Conservation (phyloP, 2,888 invertebrate species). For the Capitulum mitella region DNA sequence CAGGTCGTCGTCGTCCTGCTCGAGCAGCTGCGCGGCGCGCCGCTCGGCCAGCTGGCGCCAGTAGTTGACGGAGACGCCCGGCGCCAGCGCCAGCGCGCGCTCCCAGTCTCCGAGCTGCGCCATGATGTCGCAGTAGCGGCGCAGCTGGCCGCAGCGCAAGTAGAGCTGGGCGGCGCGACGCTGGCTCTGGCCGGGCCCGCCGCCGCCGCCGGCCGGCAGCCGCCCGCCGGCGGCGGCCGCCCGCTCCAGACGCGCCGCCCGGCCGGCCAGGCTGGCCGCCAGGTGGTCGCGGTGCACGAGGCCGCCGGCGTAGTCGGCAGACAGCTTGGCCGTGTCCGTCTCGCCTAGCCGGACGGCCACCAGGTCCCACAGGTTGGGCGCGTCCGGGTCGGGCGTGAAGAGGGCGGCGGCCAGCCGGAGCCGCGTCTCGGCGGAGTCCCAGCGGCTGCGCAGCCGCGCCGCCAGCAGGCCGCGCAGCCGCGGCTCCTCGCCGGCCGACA, state of each 20-base stretch:
- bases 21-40: not conserved
- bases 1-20: not conserved
- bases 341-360: conserved; percentile 41
- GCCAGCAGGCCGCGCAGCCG: conserved; percentile 37
- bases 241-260: conserved; percentile 5
- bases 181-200: conserved; percentile 41
- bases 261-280: conserved; percentile 40
- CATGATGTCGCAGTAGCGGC: conserved; percentile 46
- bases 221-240: not conserved
- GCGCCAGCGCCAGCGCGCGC: conserved; percentile 45
- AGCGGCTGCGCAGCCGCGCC: conserved; percentile 42
- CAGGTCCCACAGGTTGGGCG: conserved; percentile 45
- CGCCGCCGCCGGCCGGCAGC: conserved; percentile 13
- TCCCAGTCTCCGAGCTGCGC: conserved; percentile 46
- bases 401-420: conserved; percentile 41
- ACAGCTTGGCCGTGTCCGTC: conserved; percentile 40
- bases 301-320: conserved; percentile 42
- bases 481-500: not conserved
- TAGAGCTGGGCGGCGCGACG: conserved; percentile 42
- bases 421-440: conserved; percentile 42
- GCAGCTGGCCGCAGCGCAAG: conserved; percentile 43
- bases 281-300: conserved; percentile 45
- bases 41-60: conserved; percentile 42
- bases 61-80: conserved; percentile 45
- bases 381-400: conserved; percentile 39